A percentile compares a stretch with the other conserved stretches of the same genome.
Evolutionary conservation across 2,797 vertebrate genomes (phyloP).

Genomic region (Rachycentron canadum): DNA sequence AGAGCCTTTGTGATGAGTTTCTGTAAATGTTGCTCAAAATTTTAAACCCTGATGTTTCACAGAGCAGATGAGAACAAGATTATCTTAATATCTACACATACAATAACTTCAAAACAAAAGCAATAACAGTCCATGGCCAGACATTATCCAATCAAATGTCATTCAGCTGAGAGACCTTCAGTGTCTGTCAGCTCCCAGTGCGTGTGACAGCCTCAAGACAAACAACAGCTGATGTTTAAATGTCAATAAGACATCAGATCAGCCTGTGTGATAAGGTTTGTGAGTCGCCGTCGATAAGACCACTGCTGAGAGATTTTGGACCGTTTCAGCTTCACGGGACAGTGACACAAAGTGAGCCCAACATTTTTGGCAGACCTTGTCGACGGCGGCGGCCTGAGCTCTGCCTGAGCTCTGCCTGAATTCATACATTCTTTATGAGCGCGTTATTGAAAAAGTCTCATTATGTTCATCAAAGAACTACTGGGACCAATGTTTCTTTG

Average conservation of each 20-base stretch:
- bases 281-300: conserved; percentile 41
- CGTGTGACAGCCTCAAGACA: conserved; percentile 60
- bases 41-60: not conserved
- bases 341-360: conserved; percentile 70
- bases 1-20: conserved; percentile 22
- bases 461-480: conserved; percentile 81
- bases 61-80: conserved; percentile 38
- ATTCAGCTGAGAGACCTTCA: conserved; percentile 31
- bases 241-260: conserved; percentile 71
- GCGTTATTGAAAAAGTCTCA: conserved; percentile 84
- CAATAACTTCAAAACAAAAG: conserved; percentile 29
- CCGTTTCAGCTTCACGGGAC: conserved; percentile 26
- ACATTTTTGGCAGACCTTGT: conserved; percentile 51
- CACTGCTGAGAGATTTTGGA: conserved; percentile 18
- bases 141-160: conserved; percentile 51
- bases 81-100: conserved; percentile 23
- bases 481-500: conserved; percentile 76
- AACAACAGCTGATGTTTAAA: conserved; percentile 55
- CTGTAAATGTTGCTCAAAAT: conserved; percentile 9
- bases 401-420: conserved; percentile 62
- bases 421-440: conserved; percentile 87
- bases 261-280: conserved; percentile 49
- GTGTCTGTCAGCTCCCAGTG: conserved; percentile 53
- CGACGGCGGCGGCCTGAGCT: conserved; percentile 18
- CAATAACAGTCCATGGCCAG: conserved; percentile 39